phyloP scores from a whole-genome alignment of 1,140 invertebrate genomes.

The Nylanderia fulva region DNA sequence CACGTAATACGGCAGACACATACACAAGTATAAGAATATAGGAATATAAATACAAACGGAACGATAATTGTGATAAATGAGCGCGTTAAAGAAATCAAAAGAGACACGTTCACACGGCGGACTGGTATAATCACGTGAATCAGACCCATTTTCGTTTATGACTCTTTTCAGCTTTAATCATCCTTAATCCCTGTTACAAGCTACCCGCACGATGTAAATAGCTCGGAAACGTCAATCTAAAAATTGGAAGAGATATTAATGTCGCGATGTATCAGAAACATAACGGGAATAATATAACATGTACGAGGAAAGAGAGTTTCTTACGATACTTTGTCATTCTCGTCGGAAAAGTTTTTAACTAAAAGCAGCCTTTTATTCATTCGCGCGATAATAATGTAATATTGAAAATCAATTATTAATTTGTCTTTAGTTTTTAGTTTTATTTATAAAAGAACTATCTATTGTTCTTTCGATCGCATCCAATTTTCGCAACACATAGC shows the following conservation, averaged over 20 bases:
- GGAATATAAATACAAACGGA: conserved; percentile 19
- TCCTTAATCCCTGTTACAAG: conserved; percentile 68
- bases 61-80: conserved; percentile 68
- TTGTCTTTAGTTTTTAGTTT: not conserved
- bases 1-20: not conserved
- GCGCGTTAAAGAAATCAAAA: conserved; percentile 64
- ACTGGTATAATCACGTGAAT: conserved; percentile 67
- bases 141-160: conserved; percentile 71
- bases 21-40: conserved; percentile 32
- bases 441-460: not conserved
- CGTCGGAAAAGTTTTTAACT: not conserved
- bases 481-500: conserved; percentile 16
- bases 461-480: conserved; percentile 2
- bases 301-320: too few species aligned
- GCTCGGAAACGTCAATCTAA: conserved; percentile 75
- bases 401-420: not conserved
- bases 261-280: conserved; percentile 4
- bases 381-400: not conserved
- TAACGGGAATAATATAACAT: conserved; percentile 44
- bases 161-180: conserved; percentile 74
- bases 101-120: conserved; percentile 59
- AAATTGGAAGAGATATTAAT: conserved; percentile 72
- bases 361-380: not conserved
- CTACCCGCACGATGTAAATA: conserved; percentile 74
- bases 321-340: not conserved